Evolutionary conservation across 2,888 invertebrate species (phyloP), one percentile per base, ranked within the genome.

Genomic region (Diaprepes abbreviatus): DNA sequence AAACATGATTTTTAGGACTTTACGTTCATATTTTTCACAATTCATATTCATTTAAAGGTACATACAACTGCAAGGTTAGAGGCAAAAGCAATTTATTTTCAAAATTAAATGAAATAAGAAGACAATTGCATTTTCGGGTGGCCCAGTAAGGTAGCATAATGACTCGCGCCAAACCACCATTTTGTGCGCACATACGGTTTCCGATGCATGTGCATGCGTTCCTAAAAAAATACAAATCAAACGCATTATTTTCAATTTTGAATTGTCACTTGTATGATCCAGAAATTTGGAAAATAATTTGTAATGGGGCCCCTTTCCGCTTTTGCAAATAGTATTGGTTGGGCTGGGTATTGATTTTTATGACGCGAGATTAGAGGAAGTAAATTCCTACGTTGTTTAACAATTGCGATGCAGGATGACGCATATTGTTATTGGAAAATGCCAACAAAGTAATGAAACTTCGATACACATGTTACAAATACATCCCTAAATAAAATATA

Each of bases 171-270:
- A 82, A 81, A 79, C 77, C 79, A 78, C 77, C 75, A 75, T 78
- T 75, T 74, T 78, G 78, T 80, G 80, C 80, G 80, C 80, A 80
- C 78, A 80, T 77, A 78, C 79, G 79, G 76, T 79, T 79, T 79
- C 77, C 79, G 79, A 79, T 80, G 68, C 80, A 80, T 78, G 81
- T 81, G 81, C 80, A 80, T 80, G 77, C 78, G 80, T 79, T 79
- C 24, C 64, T 43, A 77, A 80, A 79, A 78, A 80, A 78, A 48
- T 52, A 58, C 63, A 58, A 71, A 63, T 60, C 64, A 66, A 66
- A 72, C 62, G 59, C 63, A 67, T 64, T 69, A 40, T 64, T 64
- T 58, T 58, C 40, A 24, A 57, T 48, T 68, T 68, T 38, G 50
- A 68, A 55, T 45, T 40, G 17, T 40, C 10, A 17, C 28, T n/a